phyloP scores from a whole-genome alignment of 2,113 vertebrate genomes.

The Zapornia atra region DNA sequence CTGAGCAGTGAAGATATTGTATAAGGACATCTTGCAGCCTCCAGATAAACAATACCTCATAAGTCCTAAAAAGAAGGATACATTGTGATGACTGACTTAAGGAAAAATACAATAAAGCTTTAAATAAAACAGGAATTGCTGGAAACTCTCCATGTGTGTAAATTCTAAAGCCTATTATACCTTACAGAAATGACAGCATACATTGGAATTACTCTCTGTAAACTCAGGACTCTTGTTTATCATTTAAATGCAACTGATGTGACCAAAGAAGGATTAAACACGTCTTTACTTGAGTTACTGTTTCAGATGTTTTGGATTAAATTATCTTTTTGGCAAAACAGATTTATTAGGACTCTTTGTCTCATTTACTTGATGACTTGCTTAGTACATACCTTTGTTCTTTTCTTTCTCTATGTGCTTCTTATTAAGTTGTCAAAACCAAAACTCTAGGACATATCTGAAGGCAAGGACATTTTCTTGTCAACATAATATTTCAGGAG shows the following conservation, averaged over 20 bases:
- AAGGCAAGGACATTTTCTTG: neutral
- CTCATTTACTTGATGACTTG: neutral
- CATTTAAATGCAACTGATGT: constrained; percentile 1
- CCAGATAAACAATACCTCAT: neutral
- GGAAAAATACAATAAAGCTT: neutral
- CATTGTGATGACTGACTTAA: neutral
- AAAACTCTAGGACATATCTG: neutral
- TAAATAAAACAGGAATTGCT: neutral
- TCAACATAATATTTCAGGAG: neutral
- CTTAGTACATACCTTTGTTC: neutral
- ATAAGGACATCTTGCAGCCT: neutral
- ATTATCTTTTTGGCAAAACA: constrained; percentile 3
- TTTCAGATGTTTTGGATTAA: constrained; percentile 24
- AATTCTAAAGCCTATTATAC: constrained; percentile 5
- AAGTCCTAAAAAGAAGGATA: neutral
- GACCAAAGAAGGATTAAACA: constrained; percentile 49
- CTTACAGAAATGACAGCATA: neutral
- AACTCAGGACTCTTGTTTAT: constrained; percentile 42
- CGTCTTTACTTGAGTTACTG: neutral
- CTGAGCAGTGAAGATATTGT: neutral
- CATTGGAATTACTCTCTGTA: constrained; percentile 29
- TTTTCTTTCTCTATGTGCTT: neutral
- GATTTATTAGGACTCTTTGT: neutral
- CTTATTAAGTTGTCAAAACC: neutral
- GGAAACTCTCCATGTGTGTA: neutral